Conservation (phyloP, 2,797 vertebrate species). For the Sebastes matsubarae region DNA sequence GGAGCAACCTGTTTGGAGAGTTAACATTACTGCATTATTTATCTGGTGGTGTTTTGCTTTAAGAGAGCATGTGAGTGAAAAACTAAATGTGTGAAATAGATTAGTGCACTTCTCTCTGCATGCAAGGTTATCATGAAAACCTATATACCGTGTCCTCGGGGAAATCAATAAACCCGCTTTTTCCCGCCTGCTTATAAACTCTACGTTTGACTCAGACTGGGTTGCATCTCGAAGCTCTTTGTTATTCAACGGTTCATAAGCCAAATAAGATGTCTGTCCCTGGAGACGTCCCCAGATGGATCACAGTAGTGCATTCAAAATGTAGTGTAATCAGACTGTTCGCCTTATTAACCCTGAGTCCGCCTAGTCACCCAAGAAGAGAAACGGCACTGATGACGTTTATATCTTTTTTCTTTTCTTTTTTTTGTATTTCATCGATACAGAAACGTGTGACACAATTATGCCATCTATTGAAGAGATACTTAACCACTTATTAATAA, state of each 20-base stretch:
- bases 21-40: conserved; percentile 60
- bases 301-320: conserved; percentile 18
- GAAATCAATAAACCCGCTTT: conserved; percentile 49
- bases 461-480: neutral
- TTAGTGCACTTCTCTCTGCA: conserved; percentile 31
- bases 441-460: neutral
- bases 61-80: conserved; percentile 39
- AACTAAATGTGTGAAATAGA: conserved; percentile 53
- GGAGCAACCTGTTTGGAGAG: conserved; percentile 56
- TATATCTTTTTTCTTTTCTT: neutral
- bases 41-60: conserved; percentile 38
- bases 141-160: conserved; percentile 3
- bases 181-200: conserved; percentile 38
- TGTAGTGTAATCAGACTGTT: conserved; percentile 20
- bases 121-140: conserved; percentile 39
- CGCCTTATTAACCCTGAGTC: conserved; percentile 9
- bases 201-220: conserved; percentile 31
- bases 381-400: neutral
- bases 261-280: conserved; percentile 29
- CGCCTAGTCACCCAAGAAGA: neutral
- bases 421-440: neutral
- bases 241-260: conserved; percentile 53
- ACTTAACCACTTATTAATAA: neutral
- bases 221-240: conserved; percentile 39
- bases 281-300: conserved; percentile 39